Evolutionary conservation across 2,888 invertebrate species (phyloP).

Genomic region (Scelioninae gen. 1): DNA sequence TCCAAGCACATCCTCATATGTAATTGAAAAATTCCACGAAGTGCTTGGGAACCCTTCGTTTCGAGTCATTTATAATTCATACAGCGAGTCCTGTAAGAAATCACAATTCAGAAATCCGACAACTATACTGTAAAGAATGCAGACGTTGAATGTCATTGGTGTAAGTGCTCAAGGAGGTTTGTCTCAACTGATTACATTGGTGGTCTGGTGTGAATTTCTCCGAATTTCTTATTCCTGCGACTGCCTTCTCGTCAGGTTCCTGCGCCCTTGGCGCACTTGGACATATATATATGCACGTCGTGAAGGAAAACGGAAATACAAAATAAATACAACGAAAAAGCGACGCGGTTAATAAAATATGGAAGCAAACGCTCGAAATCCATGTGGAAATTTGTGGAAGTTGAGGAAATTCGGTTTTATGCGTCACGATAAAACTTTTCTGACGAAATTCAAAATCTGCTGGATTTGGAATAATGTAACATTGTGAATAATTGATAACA

Average conservation of each 20-base stretch:
- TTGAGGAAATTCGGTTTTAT: slow-evolving; percentile 23
- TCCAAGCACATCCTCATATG: slow-evolving; percentile 37
- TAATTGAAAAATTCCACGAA: slow-evolving; percentile 57
- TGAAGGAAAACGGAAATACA: slow-evolving; percentile 33
- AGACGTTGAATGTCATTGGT: slow-evolving; percentile 54
- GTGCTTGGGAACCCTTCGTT: slow-evolving; percentile 53
- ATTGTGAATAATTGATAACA: background rate
- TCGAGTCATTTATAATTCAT: slow-evolving; percentile 72
- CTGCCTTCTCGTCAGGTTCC: slow-evolving; percentile 39
- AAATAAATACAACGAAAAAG: slow-evolving; percentile 9
- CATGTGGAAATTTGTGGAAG: slow-evolving; percentile 31
- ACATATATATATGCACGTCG: slow-evolving; percentile 42
- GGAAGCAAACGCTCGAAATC: slow-evolving; percentile 13
- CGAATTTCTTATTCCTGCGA: slow-evolving; percentile 46
- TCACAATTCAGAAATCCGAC: slow-evolving; percentile 65
- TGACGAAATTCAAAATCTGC: background rate
- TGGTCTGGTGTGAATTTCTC: slow-evolving; percentile 53
- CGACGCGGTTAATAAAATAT: slow-evolving; percentile 34
- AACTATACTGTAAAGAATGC: slow-evolving; percentile 52
- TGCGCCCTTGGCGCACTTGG: background rate
- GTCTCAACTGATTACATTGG: slow-evolving; percentile 46
- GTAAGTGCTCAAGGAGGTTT: slow-evolving; percentile 45
- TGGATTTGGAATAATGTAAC: background rate
- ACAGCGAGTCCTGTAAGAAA: slow-evolving; percentile 58
- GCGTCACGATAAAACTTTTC: slow-evolving; percentile 21